These are phyloP conservation scores for Drosophila lowei DNA, from an alignment of 1,140 invertebrate genomes.

Conservation along the genomic window DNA sequence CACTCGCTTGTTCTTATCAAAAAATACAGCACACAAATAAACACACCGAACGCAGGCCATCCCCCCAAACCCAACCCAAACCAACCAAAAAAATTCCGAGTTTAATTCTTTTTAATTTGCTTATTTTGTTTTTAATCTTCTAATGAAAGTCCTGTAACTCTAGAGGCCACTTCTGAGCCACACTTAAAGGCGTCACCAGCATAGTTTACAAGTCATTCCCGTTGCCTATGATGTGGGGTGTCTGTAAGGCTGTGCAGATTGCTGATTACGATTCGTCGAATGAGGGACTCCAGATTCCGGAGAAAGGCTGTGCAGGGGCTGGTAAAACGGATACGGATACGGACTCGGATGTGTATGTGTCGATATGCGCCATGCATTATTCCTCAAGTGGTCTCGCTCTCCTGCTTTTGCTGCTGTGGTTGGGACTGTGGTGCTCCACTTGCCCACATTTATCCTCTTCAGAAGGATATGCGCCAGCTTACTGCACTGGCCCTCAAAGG, in stretches of 20 bases:
- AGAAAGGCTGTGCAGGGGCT: not conserved
- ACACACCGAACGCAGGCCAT: too few relatives aligned
- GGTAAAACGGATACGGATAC: too few relatives aligned
- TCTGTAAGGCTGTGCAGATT: not conserved
- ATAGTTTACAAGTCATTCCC: slow-evolving; percentile 2
- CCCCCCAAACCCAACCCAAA: too few relatives aligned
- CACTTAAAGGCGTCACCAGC: slow-evolving; percentile 55
- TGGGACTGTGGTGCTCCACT: slow-evolving; percentile 11
- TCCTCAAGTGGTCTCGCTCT: slow-evolving; percentile 36
- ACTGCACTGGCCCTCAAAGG: not conserved
- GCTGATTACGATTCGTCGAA: too few relatives aligned
- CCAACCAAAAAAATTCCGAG: too few relatives aligned
- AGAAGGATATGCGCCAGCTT: not conserved
- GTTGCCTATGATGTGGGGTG: not conserved
- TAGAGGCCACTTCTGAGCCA: too few relatives aligned
- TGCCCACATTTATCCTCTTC: not conserved
- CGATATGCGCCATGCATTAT: slow-evolving; percentile 47
- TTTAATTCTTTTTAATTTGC: too few relatives aligned
- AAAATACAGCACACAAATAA: too few relatives aligned
- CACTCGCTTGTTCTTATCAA: too few relatives aligned
- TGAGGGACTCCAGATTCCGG: not conserved
- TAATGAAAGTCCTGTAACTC: too few relatives aligned
- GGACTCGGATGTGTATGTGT: slow-evolving; percentile 8
- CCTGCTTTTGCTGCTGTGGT: slow-evolving; percentile 1
- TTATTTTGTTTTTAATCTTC: too few relatives aligned